Evolutionary conservation across 1,140 invertebrate species (phyloP).

Genomic region (Ips typographus): DNA sequence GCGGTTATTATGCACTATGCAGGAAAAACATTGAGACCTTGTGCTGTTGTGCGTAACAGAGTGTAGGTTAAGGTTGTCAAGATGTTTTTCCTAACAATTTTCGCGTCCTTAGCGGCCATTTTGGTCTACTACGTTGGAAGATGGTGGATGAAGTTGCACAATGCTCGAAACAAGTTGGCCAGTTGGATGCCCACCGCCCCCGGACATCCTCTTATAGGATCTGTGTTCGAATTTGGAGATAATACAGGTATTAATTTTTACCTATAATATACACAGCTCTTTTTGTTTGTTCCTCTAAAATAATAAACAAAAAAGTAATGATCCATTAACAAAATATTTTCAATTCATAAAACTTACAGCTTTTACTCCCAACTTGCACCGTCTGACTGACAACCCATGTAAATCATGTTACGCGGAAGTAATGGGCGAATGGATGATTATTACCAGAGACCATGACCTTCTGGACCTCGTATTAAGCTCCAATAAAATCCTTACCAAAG

Average conservation of each 20-base stretch:
- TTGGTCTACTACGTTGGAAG: not conserved
- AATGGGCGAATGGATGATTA: not conserved
- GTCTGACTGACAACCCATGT: conserved; percentile 2
- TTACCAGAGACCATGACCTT: conserved; percentile 4
- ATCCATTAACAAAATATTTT: too few species aligned
- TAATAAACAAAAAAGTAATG: too few species aligned
- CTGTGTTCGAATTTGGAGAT: not conserved
- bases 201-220: not conserved
- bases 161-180: not conserved
- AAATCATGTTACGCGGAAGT: conserved; percentile 9
- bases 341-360: too few species aligned
- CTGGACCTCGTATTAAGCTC: conserved; percentile 8
- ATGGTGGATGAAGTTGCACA: not conserved
- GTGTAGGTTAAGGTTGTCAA: too few species aligned
- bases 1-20: too few species aligned
- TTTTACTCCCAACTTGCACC: not conserved
- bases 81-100: too few species aligned
- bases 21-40: too few species aligned
- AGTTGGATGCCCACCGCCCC: not conserved
- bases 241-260: not conserved
- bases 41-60: too few species aligned
- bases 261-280: too few species aligned
- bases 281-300: too few species aligned
- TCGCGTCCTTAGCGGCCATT: not conserved
- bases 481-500: conserved; percentile 60